A percentile compares a stretch with the other conserved stretches of the same genome.
These are phyloP conservation scores for Nycticryphes semicollaris DNA, from an alignment of 2,113 vertebrate species.

Conservation along the genomic window DNA sequence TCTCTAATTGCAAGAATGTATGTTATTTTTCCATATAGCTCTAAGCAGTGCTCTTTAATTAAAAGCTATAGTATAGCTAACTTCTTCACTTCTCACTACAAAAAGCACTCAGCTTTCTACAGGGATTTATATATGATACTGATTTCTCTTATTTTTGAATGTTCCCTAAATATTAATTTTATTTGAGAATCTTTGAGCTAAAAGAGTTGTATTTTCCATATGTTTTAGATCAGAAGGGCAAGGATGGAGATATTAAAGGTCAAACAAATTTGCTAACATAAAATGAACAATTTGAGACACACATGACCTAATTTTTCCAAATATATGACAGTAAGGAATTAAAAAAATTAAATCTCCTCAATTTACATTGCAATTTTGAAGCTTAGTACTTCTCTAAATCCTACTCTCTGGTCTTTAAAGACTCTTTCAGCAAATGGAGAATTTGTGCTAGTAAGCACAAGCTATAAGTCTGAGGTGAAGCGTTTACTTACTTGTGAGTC, in stretches of 20 bases:
- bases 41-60: background rate
- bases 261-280: background rate
- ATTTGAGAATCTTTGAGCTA: background rate
- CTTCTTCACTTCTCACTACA: background rate
- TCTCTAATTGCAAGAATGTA: background rate
- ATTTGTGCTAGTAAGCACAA: background rate
- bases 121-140: background rate
- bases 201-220: background rate
- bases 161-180: background rate
- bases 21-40: background rate
- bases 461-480: background rate
- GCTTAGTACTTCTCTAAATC: background rate
- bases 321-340: background rate
- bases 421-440: background rate
- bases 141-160: background rate
- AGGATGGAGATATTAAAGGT: background rate
- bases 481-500: background rate
- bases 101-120: background rate
- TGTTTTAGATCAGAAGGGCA: background rate
- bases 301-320: background rate
- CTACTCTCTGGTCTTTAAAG: background rate
- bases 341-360: background rate
- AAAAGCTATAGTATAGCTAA: background rate
- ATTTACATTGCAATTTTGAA: conserved; percentile 5
- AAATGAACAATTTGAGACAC: background rate